Conservation (phyloP, 2,888 invertebrate species). For the Cryptus viduatorius region DNA sequence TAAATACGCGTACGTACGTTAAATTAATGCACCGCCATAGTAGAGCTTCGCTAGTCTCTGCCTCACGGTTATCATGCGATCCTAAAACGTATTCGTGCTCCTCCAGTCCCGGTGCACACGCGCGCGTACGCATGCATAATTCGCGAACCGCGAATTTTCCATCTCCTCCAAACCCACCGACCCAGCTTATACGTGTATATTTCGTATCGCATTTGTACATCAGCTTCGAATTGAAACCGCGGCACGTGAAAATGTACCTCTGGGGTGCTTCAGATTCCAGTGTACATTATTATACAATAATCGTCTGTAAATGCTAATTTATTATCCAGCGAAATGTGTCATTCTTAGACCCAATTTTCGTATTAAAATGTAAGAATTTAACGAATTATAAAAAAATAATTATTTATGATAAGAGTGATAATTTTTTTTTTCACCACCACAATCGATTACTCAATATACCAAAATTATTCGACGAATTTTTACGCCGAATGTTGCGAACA, state of each 20-base stretch:
- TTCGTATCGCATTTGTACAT: constrained; percentile 11
- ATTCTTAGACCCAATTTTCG: neutral
- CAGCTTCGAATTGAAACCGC: constrained; percentile 66
- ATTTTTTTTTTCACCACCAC: too few relatives aligned
- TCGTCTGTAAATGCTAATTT: neutral
- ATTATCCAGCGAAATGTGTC: neutral
- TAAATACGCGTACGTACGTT: constrained; percentile 61
- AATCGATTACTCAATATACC: too few relatives aligned
- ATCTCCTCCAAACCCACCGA: constrained; percentile 6
- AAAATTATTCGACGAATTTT: too few relatives aligned
- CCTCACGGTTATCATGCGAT: constrained; percentile 50
- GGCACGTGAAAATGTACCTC: constrained; percentile 70
- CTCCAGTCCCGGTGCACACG: constrained; percentile 24
- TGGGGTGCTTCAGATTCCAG: constrained; percentile 15
- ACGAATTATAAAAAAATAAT: too few relatives aligned
- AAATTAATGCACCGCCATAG: constrained; percentile 55
- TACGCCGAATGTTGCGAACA: too few relatives aligned
- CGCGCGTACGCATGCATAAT: constrained; percentile 62
- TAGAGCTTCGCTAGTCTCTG: constrained; percentile 3
- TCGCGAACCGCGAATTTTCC: constrained; percentile 28
- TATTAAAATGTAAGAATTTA: too few relatives aligned
- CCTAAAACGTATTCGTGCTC: constrained; percentile 56
- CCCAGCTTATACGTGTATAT: constrained; percentile 20
- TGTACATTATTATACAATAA: constrained; percentile 8
- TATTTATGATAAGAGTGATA: too few relatives aligned